A percentile compares a stretch with the other conserved stretches of the same genome.
Evolutionary conservation across 1,140 invertebrate genomes (phyloP).

Genomic region (Cotesia typhae): DNA sequence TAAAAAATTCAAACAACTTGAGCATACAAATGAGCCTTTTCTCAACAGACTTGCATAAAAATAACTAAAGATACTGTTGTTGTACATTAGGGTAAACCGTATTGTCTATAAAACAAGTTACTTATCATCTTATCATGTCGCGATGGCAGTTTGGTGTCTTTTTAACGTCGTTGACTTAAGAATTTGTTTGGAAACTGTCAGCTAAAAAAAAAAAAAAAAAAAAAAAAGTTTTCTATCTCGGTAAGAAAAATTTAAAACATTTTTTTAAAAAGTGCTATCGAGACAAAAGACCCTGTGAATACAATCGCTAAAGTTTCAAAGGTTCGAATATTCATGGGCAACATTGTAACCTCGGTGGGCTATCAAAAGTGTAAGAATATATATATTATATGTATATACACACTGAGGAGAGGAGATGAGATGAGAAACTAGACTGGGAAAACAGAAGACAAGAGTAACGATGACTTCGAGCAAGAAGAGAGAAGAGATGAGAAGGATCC

Average conservation of each 20-base stretch:
- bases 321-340: conserved; percentile 42
- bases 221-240: no score
- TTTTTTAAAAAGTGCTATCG: conserved; percentile 24
- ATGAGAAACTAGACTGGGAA: neutral
- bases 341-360: neutral
- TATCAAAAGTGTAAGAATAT: neutral
- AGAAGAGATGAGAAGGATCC: conserved; percentile 20
- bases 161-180: conserved; percentile 1
- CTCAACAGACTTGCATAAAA: no score
- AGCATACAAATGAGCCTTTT: no score
- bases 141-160: no score
- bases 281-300: conserved; percentile 40
- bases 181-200: no score
- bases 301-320: conserved; percentile 42
- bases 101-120: no score
- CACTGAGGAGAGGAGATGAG: neutral
- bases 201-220: no score
- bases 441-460: neutral
- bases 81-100: no score
- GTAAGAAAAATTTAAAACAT: conserved; percentile 6
- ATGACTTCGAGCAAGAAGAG: neutral
- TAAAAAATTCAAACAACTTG: no score
- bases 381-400: no score
- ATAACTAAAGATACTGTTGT: no score
- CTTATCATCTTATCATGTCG: no score